A percentile compares a stretch with the other conserved stretches of the same genome.
These are phyloP conservation scores for Ascaphus truei DNA, from an alignment of 2,113 vertebrate genomes.

Conservation along the genomic window DNA sequence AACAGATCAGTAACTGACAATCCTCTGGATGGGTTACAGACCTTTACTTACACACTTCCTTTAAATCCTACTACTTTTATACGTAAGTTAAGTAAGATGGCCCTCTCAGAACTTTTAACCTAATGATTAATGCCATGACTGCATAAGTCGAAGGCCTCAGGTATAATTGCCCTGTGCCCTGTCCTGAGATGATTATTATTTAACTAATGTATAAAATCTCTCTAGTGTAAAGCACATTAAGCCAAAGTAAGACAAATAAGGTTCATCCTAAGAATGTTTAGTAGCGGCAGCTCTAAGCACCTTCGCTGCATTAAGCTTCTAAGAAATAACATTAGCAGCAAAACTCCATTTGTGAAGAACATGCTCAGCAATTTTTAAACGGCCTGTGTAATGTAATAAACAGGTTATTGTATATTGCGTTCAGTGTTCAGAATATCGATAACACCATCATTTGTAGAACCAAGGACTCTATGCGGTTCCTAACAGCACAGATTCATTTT, in stretches of 20 bases:
- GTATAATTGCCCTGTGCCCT: not conserved
- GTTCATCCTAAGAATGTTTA: no score
- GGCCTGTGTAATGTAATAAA: not conserved
- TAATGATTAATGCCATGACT: not conserved
- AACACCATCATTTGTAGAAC: not conserved
- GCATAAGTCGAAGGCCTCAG: not conserved
- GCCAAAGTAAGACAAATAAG: not conserved
- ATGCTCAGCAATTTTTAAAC: not conserved
- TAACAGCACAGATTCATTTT: no score
- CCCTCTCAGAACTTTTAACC: no score
- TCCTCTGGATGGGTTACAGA: not conserved
- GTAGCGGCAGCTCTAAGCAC: not conserved
- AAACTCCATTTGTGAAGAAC: not conserved
- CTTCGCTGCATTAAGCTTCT: not conserved
- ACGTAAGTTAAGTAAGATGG: no score
- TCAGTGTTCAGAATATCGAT: not conserved
- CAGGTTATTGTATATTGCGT: not conserved
- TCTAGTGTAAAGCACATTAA: not conserved
- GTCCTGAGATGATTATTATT: not conserved
- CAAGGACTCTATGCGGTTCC: not conserved
- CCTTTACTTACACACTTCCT: not conserved
- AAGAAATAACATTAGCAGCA: not conserved
- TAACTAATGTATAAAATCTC: not conserved
- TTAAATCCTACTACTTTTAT: no score
- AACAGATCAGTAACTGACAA: no score